Base-by-base conservation (phyloP, 2,797 vertebrate genomes). In the Hirundo rustica region DNA sequence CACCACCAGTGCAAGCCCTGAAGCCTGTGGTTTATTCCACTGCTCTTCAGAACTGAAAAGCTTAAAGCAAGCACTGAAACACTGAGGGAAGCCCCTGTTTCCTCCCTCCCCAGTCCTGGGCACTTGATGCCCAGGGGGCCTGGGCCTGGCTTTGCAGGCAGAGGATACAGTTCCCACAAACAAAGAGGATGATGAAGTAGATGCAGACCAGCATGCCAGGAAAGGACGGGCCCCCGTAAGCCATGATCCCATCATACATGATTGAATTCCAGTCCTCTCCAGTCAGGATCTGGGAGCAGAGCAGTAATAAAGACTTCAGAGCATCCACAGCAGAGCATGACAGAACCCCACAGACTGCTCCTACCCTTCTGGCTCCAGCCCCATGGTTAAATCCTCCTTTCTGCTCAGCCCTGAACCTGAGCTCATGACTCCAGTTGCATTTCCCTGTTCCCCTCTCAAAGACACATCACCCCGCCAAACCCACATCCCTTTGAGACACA, bases 121-220 rank as follows among this genome's bases (percentile, higher is more conserved):
- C 11, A 92, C 51, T 9, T 47, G 32, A 36, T 45, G 58, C 38
- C 10, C 16, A 54, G 30, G 57, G 53, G 17, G 3, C 44, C 65
- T 32, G 25, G 38, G 23, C 29, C 32, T 29, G 29, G 40, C 13
- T 36, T 18, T 25, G 0, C 60, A 70, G 53, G 25, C 6, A 77
- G 97, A 98, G 99, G 99, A 99, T 99, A 99, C 99, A 99, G 97
- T 99, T 99, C 95, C 99, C 99, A 94, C 98, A 99, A 60, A 99
- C 98, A 2, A 98, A 99, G 61, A 99, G 98, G 95, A 99, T 97
- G 96, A 99, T 97, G 89, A 99, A 99, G 95, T 99, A 99, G 92
- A 99, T 98, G 97, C 98, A 98, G 73, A 99, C 99, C 9, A 99
- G 97, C 97, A 99, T 98, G n/a, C 99, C 99, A 1, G 99, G 99